Base-by-base conservation (phyloP, 1,140 invertebrate genomes). In the Drosophila suzukii region DNA sequence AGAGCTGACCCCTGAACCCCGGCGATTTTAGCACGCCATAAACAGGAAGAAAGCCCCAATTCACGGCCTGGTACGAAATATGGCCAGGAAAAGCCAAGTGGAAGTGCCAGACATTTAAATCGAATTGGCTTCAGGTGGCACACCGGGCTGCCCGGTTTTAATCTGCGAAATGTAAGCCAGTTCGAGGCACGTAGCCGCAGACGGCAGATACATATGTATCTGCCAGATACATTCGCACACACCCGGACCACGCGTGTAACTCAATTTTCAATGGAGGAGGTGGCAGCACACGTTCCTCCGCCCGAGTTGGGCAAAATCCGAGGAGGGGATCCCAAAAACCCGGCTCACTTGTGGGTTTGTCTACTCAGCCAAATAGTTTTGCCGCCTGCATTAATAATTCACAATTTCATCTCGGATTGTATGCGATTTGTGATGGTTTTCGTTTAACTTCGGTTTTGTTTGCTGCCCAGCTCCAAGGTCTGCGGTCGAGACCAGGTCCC, bases 401-500 rank as follows among this genome's bases (percentile, higher is more conserved):
- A 90, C 88, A 90, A 90, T 90, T 90, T 90, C 88, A 91, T 91
- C 81, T 91, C 68, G 88, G 81, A 90, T 90, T 90, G 86, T 90
- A 73, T 83, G 63, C 88, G 85, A 90, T 90, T 90, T 90, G 88
- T 78, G 88, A 90, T 90, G 88, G 67, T 90, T 90, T 90, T 90
- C 85, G 75, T 81, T 90, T 84, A 72, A 62, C 62, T 65, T 75
- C 38, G 68, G 51, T 46, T 68, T 74, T 62, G 57, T 68, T 75
- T 44, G 62, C 53, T 11, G 60, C 60, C 49, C 44, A 62, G 59
- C 61, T 65, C 47, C 49, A 71, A 71, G 65, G 68, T 58, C 53
- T 71, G 65, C 15, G 65, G 65, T 20, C 11, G 41, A 12, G 57
- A 60, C 57, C 60, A 54, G 61, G 60, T 66, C 34, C 32, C 50